Base-by-base conservation (phyloP, 2,113 vertebrate species). In the Hypanus sabinus region DNA sequence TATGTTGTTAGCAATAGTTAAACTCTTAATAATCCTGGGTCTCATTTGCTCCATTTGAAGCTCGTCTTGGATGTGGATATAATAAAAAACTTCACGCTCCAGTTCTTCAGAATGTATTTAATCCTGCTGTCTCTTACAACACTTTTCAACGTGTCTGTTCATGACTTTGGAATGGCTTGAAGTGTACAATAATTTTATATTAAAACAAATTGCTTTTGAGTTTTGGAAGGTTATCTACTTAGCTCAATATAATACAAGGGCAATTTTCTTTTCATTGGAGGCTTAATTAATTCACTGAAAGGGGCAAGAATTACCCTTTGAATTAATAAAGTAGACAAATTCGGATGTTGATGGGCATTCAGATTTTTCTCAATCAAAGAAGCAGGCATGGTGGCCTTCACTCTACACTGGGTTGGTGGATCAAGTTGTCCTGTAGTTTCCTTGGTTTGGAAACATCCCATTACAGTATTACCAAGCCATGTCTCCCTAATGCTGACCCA, bases 131-230 rank as follows among this genome's bases (percentile, higher is more conserved):
- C 68, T 65, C 20, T 71, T 92, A 71, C 38, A 71, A 71, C 36
- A 46, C 90, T 36, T 71, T 92, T 70, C 80, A 18, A 33, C 36
- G 8, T 12, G 36, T 71, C 65, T 71, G 62, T 71, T 92, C 90
- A 71, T 92, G 90, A 92, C 68, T 71, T 92, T 71, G 90, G 68
- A 92, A 71, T 71, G 68, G 68, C 36, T 46, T 46, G 68, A 71
- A 92, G 71, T 71, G 68, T 92, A n/a, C 12, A 87, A 18, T 88
- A 92, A 68, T 92, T 92, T 38, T 70, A 22, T 46, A 38, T 11
- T 70, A 1, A 62, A 88, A 4, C 33, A 46, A 33, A 92, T 20
- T n/a, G 30, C 36, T 71, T 71, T n/a, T 68, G 68, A 92, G 18
- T 92, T 10, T 71, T 92, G 10, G 5, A 71, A 9, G 33, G 70